Evolutionary conservation across 2,888 invertebrate species (phyloP).

Genomic region (Loripinus fragilis): DNA sequence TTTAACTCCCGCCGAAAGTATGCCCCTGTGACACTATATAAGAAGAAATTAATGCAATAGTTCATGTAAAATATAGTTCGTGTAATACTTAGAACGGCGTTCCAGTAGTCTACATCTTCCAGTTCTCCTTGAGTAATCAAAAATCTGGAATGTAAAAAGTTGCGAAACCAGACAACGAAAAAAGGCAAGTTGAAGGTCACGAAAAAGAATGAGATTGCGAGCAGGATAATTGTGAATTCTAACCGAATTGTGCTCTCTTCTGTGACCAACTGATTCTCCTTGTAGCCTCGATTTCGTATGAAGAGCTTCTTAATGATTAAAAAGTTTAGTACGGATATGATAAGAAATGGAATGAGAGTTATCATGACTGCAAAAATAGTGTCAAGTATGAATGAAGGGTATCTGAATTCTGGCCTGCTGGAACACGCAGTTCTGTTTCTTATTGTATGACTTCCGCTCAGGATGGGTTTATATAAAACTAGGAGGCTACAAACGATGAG

Average conservation of each 20-base stretch:
- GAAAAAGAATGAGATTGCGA: conserved; percentile 80
- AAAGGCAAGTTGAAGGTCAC: conserved; percentile 80
- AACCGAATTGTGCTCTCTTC: conserved; percentile 74
- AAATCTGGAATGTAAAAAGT: conserved; percentile 36
- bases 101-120: conserved; percentile 56
- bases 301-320: conserved; percentile 70
- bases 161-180: conserved; percentile 75
- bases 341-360: conserved; percentile 72
- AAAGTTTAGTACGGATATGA: conserved; percentile 73
- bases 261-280: conserved; percentile 58
- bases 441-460: conserved; percentile 65
- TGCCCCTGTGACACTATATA: conserved; percentile 79
- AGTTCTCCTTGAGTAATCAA: conserved; percentile 12
- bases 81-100: conserved; percentile 67
- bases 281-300: conserved; percentile 55
- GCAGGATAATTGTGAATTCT: conserved; percentile 79
- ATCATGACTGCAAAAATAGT: conserved; percentile 70
- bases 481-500: conserved; percentile 62
- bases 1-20: conserved; percentile 76
- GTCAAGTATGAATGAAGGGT: conserved; percentile 72
- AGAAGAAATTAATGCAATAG: conserved; percentile 80
- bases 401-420: conserved; percentile 45
- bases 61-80: conserved; percentile 79
- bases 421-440: conserved; percentile 58
- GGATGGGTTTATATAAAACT: conserved; percentile 77